Evolutionary conservation across 2,888 invertebrate species (phyloP).

Genomic region (Orthosia cruda): DNA sequence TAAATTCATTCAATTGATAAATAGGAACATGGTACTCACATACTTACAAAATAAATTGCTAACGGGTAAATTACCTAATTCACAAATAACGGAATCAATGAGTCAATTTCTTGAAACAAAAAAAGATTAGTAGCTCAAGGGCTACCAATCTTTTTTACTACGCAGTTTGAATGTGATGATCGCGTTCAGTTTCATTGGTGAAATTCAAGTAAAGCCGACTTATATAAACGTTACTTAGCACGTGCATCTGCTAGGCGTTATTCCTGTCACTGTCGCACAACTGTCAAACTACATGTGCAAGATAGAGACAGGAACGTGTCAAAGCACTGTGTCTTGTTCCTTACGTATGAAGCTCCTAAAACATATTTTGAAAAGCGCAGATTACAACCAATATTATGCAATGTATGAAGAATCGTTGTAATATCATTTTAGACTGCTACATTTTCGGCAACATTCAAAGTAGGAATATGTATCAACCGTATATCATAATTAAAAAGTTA

Average conservation of each 20-base stretch:
- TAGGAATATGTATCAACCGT: neutral
- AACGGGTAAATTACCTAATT: no score
- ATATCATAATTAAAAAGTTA: neutral
- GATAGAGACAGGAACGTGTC: neutral
- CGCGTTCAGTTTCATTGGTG: no score
- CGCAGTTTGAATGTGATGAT: no score
- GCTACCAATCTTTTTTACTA: no score
- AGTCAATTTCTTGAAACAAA: no score
- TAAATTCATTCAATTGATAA: no score
- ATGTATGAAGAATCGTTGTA: constrained; percentile 7
- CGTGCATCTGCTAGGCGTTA: neutral
- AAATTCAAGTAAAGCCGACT: neutral
- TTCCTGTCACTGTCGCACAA: no score
- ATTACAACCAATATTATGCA: neutral
- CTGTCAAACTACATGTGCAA: neutral
- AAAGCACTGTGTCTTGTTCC: neutral
- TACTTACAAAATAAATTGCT: no score
- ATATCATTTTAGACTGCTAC: constrained; percentile 13
- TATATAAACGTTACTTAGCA: neutral
- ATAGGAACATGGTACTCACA: no score
- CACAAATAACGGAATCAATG: no score
- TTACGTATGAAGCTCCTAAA: neutral
- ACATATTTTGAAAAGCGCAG: constrained; percentile 3
- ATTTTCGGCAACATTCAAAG: neutral
- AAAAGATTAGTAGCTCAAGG: no score